phyloP scores from a whole-genome alignment of 2,888 invertebrate genomes.

The Eremobia ochroleuca region DNA sequence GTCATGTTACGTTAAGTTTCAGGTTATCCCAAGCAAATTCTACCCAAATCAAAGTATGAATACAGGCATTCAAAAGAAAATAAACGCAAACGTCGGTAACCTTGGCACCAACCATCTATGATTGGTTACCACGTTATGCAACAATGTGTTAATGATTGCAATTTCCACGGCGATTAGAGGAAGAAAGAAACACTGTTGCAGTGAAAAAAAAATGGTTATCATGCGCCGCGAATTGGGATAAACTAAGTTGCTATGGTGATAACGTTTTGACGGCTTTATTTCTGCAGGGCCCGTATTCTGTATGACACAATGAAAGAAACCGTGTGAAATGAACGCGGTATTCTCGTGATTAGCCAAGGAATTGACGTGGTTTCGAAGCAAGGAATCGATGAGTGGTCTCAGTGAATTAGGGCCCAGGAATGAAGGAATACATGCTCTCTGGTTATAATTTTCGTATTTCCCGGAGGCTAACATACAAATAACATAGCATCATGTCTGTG shows the following conservation, averaged over 20 bases:
- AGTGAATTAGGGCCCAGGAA: too few relatives aligned
- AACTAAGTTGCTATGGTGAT: slow-evolving; percentile 52
- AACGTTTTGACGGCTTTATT: background rate
- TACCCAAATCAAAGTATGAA: background rate
- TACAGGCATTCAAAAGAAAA: background rate
- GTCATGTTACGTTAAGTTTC: background rate
- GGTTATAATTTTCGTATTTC: too few relatives aligned
- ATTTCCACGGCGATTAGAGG: slow-evolving; percentile 51
- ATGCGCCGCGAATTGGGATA: slow-evolving; percentile 30
- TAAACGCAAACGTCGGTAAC: background rate
- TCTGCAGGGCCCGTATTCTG: too few relatives aligned
- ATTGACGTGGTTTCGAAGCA: too few relatives aligned
- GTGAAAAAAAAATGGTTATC: slow-evolving; percentile 51
- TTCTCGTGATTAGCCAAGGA: too few relatives aligned
- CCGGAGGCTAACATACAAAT: too few relatives aligned
- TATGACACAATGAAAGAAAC: too few relatives aligned
- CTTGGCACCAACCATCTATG: slow-evolving; percentile 32
- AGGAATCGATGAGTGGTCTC: too few relatives aligned
- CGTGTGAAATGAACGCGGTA: too few relatives aligned
- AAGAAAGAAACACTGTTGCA: slow-evolving; percentile 18
- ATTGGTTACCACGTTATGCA: slow-evolving; percentile 27
- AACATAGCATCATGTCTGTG: too few relatives aligned
- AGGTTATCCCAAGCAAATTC: background rate
- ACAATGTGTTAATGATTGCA: slow-evolving; percentile 51
- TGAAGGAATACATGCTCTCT: too few relatives aligned